Evolutionary conservation across 2,113 vertebrate genomes (phyloP).

Genomic region (Pseudois nayaur): DNA sequence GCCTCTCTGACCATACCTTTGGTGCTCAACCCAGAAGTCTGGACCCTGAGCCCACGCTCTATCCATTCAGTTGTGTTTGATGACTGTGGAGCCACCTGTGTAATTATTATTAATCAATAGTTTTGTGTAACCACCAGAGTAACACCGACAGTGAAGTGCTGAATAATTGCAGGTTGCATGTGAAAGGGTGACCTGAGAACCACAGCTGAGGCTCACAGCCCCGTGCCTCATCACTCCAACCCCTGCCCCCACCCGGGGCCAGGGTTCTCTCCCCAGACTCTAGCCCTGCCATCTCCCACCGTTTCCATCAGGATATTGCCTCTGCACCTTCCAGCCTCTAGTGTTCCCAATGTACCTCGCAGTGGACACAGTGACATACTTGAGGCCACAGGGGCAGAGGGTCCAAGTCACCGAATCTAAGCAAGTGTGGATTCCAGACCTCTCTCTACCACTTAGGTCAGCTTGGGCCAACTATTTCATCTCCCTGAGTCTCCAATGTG

Average conservation of each 20-base stretch:
- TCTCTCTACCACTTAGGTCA: not conserved
- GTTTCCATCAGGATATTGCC: not conserved
- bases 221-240: not conserved
- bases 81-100: not conserved
- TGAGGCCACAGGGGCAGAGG: not conserved
- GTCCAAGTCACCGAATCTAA: not conserved
- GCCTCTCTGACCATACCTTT: not conserved
- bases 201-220: not conserved
- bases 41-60: no score
- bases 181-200: not conserved
- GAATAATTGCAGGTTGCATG: not conserved
- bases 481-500: not conserved
- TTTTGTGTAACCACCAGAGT: no score
- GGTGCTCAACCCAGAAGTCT: not conserved
- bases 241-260: not conserved
- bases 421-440: not conserved
- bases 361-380: no score
- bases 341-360: fast-evolving
- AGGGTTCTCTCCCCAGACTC: not conserved
- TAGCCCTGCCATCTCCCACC: not conserved
- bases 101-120: not conserved
- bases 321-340: not conserved
- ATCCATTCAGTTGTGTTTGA: not conserved
- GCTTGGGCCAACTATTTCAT: not conserved
- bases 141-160: not conserved